Conservation (phyloP, 2,888 invertebrate species). For the Drosophila prostipennis region DNA sequence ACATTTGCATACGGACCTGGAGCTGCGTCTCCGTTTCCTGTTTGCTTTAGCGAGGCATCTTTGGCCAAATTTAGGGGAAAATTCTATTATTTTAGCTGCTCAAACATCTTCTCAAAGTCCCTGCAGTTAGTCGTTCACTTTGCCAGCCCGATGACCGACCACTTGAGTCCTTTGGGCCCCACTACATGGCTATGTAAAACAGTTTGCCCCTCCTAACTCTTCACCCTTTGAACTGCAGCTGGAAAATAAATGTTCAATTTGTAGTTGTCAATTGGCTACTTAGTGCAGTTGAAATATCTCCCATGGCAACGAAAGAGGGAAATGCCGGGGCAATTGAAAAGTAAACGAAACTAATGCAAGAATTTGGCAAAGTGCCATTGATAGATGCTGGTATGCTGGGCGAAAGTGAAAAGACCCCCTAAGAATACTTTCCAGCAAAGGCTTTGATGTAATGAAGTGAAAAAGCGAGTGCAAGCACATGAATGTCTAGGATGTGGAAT, state of each 20-base stretch:
- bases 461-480: not conserved
- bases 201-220: not conserved
- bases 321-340: slow-evolving; percentile 34
- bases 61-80: slow-evolving; percentile 73
- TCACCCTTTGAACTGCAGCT: slow-evolving; percentile 29
- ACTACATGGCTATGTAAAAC: slow-evolving; percentile 29
- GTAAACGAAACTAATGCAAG: slow-evolving; percentile 40
- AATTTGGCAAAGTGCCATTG: slow-evolving; percentile 41
- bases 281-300: slow-evolving; percentile 21
- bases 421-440: slow-evolving; percentile 1
- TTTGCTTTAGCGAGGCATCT: slow-evolving; percentile 47
- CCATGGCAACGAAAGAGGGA: slow-evolving; percentile 4
- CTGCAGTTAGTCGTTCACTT: slow-evolving; percentile 19
- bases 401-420: slow-evolving; percentile 9
- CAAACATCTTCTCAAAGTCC: slow-evolving; percentile 31
- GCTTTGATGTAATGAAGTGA: not conserved
- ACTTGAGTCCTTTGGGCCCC: slow-evolving; percentile 35
- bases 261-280: slow-evolving; percentile 54
- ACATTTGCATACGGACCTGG: slow-evolving; percentile 62
- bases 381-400: slow-evolving; percentile 2
- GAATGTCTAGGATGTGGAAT: too few relatives aligned
- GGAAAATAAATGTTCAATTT: slow-evolving; percentile 61
- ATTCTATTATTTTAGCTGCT: slow-evolving; percentile 76
- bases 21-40: slow-evolving; percentile 9
- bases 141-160: slow-evolving; percentile 15